These are phyloP conservation scores for Babylonia areolata DNA, from an alignment of 1,140 invertebrate species.

Conservation along the genomic window DNA sequence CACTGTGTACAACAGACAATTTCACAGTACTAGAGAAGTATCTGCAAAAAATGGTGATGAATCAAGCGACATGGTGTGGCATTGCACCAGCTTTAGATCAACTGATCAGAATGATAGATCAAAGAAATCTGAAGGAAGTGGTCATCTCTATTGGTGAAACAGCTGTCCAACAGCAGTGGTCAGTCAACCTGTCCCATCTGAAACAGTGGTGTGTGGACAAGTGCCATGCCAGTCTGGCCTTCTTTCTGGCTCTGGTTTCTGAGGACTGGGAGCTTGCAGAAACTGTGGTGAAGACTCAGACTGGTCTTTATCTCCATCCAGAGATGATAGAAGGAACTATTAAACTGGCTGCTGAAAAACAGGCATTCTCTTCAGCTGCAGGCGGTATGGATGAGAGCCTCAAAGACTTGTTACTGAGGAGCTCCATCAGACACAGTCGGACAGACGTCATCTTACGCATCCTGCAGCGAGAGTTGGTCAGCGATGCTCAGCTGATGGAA, in stretches of 20 bases:
- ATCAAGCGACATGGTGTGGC: not conserved
- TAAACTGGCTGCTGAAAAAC: too few species aligned
- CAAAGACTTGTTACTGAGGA: not conserved
- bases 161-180: too few species aligned
- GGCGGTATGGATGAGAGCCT: not conserved
- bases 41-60: not conserved
- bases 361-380: too few species aligned
- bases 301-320: too few species aligned
- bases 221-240: not conserved
- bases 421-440: not conserved
- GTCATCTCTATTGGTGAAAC: not conserved
- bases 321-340: too few species aligned
- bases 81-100: not conserved
- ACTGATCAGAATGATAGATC: not conserved
- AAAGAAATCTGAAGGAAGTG: not conserved
- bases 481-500: not conserved
- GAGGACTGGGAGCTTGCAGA: not conserved
- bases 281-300: too few species aligned
- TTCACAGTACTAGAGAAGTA: not conserved
- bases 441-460: not conserved
- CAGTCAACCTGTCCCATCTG: not conserved
- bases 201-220: not conserved
- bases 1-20: not conserved
- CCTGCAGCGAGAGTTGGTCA: not conserved
- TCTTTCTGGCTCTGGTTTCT: not conserved